Base-by-base conservation (phyloP, 2,113 vertebrate genomes). In the Hymenochirus boettgeri region DNA sequence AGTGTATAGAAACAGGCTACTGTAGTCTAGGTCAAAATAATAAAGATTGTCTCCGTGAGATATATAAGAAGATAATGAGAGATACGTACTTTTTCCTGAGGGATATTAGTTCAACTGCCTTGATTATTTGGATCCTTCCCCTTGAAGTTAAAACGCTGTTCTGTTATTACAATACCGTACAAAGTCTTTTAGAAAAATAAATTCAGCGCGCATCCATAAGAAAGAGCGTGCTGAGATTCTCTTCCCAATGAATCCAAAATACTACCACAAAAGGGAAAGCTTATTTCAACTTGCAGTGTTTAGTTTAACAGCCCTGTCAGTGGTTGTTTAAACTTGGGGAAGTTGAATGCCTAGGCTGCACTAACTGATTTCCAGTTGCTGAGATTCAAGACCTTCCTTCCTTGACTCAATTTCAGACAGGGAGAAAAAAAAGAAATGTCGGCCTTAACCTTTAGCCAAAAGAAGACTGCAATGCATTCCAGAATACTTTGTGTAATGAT, bases 261-360 rank as follows among this genome's bases (percentile, higher is more conserved):
- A 86, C 86, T 87, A 83, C 82, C 82, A 85, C 84, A 85, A 86
- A 88, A 86, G 84, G 86, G 81, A 88, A 86, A 86, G 83, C 77
- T 79, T 86, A 77, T 82, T 80, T 84, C 80, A 76, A 67, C 48
- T 75, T 9, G 33, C 79, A 84, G 77, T 88, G 85, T 89, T 91
- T 86, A 88, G 50, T 22, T 63, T 53, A 63, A 42, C 84, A 87
- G 85, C 87, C 83, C 85, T 87, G 83, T 88, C 86, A 87, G 85
- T 88, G 85, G 85, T 86, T 90, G 85, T 83, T 86, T 89, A 88
- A 35, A 89, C 82, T 85, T 82, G 74, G 85, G 88, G 87, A 90
- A 86, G 87, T 82, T 86, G 85, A 80, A 82, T 88, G 86, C 83
- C 83, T 82, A 83, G 83, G 76, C 78, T 78, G 83, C 84, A 86